A percentile compares a stretch with the other conserved stretches of the same genome.
These are phyloP conservation scores for Leucania comma DNA, from an alignment of 2,888 invertebrate species.

Conservation along the genomic window DNA sequence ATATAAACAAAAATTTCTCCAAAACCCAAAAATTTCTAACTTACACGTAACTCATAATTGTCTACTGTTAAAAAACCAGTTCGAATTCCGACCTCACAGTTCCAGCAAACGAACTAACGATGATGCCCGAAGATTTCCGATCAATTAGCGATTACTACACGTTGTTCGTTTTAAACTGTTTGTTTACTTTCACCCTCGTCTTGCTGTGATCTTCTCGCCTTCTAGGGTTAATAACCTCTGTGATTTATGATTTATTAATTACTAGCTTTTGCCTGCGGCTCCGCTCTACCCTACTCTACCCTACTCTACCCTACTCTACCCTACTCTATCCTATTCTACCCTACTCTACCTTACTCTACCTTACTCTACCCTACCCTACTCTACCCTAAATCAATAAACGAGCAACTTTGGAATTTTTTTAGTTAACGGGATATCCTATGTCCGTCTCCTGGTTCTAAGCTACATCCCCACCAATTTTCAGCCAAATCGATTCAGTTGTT, in stretches of 20 bases:
- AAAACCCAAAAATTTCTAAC: constrained; percentile 37
- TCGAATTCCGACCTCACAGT: constrained; percentile 31
- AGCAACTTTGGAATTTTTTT: no score
- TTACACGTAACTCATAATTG: constrained; percentile 49
- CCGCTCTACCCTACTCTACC: no score
- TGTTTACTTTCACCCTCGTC: constrained; percentile 45
- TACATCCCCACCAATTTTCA: no score
- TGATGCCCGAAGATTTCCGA: constrained; percentile 8
- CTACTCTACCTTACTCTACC: no score
- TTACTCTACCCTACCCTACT: no score
- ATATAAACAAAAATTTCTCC: constrained; percentile 43
- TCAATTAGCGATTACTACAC: constrained; percentile 53
- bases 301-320: no score
- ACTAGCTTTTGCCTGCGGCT: no score
- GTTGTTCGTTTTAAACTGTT: neutral
- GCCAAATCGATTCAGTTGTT: no score
- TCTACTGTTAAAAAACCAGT: constrained; percentile 39
- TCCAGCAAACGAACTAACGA: constrained; percentile 7
- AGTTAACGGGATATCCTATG: no score
- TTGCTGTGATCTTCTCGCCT: neutral
- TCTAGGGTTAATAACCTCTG: constrained; percentile 23
- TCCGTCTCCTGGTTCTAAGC: no score
- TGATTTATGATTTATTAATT: neutral
- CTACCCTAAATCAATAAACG: no score
- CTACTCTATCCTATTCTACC: no score